Base-by-base conservation (phyloP, 2,113 vertebrate genomes). In the Colossoma macropomum region DNA sequence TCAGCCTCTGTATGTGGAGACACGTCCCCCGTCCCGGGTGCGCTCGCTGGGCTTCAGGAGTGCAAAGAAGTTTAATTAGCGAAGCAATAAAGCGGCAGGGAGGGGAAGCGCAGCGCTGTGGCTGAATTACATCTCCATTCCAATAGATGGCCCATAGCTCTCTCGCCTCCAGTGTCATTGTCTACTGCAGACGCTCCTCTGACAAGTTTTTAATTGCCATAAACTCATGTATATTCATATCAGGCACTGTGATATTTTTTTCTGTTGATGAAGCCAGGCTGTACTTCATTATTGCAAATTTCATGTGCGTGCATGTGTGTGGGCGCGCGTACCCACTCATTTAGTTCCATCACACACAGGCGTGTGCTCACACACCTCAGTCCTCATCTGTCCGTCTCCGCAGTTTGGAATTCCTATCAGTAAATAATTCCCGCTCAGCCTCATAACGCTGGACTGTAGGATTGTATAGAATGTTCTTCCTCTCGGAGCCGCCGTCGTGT, bases 171-270 rank as follows among this genome's bases (percentile, higher is more conserved):
- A 23, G 52, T 86, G 81, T 86, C 83, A 85, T 88, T 84, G 77
- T 84, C 70, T 88, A 82, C 74, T 79, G 83, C 87, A 80, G 12
- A 28, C 79, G 75, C 84, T 30, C 50, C 79, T 52, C 71, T 79
- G 85, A 84, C 86, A 85, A 66, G 66, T 77, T 90, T 87, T 90
- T 90, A 92, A 92, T 89, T 91, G 90, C 85, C 65, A 72, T 84
- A 87, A 87, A 89, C 87, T 90, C 89, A 92, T 92, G 85, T 88
- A 90, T 92, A 91, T 91, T 92, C 88, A 91, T 86, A 83, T 79
- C 74, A 84, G 78, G 75, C 88, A 71, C 85, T 66, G 38, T 66
- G 59, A 27, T 82, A 45, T 52, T 72, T 76, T 71, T 56, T 68
- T 17, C 32, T 27, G 23, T 48, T 50, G 66, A 71, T 25, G 65